Base-by-base conservation (phyloP, 2,797 vertebrate species). In the Pteronotus mesoamericanus region DNA sequence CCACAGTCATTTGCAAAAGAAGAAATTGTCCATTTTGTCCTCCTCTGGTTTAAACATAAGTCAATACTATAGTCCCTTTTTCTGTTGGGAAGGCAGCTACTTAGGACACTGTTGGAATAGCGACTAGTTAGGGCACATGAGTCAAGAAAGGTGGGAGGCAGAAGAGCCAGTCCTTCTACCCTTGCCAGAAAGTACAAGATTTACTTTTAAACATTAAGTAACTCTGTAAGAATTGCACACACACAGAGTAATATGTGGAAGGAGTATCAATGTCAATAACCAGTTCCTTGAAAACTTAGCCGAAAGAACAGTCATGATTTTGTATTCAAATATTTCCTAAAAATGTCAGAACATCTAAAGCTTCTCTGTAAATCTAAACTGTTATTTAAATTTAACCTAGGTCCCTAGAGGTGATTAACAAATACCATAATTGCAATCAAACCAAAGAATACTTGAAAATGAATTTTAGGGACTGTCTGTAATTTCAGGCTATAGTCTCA, bases 241-340 rank as follows among this genome's bases (percentile, higher is more conserved):
- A 82, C 22, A 87, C 16, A 84, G 26, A 48, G 0, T 46, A 89
- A 71, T 51, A 89, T 18, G 19, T 61, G 48, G 66, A 82, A 94
- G 48, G 42, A 95, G 61, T 85, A 83, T 66, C 46, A 90, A 34
- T 42, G 51, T 51, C 39, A 88, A 37, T 68, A 86, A 91, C 29
- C 15, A 66, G 12, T 37, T 48, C 91, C 79, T 69, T 80, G 19
- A 86, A 86, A 80, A 71, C 68, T 94, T 32, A 91, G 86, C 29
- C 32, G 22, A 80, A 1, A 78, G 15, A 9, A 75, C 5, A 85
- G 64, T 55, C 39, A 83, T 6, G 89, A 8, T 32, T 91, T 92
- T 80, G 59, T 64, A 94, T n/a, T 92, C 59, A 96, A 92, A 61
- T 84, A 74, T 89, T 84, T 96, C 94, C 48, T 91, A 80, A 89